Conservation (phyloP, 2,113 vertebrate genomes). For the Oncorhynchus nerka region DNA sequence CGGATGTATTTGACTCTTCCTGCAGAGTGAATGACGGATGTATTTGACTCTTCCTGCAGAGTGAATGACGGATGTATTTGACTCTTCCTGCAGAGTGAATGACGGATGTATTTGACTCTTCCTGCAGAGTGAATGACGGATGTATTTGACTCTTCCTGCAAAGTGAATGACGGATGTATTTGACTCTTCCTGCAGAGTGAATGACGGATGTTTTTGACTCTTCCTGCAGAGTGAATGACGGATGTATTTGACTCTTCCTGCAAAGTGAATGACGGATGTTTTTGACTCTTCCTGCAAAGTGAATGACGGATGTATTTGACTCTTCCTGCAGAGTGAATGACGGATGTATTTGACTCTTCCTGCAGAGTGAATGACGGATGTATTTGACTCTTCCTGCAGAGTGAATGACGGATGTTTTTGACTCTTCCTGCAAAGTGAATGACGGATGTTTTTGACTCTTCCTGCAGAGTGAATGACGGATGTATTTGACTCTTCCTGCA, state of each 20-base stretch:
- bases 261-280: no score
- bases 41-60: constrained; percentile 9
- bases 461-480: no score
- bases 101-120: no score
- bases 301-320: constrained; percentile 77
- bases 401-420: constrained; percentile 83
- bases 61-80: constrained; percentile 80
- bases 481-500: no score
- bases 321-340: constrained; percentile 60
- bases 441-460: constrained; percentile 55
- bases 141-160: no score
- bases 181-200: no score
- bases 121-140: no score
- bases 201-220: no score
- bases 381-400: constrained; percentile 53
- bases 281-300: constrained; percentile 70
- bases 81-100: no score
- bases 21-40: constrained; percentile 88
- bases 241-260: background rate
- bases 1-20: background rate
- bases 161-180: no score
- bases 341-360: background rate
- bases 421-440: constrained; percentile 74
- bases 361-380: no score
- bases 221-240: background rate